Evolutionary conservation across 2,888 invertebrate genomes (phyloP).

Genomic region (Belgica antarctica): DNA sequence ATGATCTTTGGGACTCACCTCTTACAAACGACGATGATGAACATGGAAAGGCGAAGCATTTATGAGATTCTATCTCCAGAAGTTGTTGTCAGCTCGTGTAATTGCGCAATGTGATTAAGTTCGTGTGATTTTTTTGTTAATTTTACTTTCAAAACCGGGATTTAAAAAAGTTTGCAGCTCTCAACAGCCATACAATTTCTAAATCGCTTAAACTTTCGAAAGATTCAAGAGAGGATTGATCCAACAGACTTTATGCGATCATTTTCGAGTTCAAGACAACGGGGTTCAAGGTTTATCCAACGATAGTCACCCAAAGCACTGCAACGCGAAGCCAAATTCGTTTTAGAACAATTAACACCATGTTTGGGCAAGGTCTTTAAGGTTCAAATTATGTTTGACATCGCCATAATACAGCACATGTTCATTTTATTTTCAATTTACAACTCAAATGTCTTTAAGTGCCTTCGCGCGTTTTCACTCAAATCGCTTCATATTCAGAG

Average conservation of each 20-base stretch:
- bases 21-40: conserved; percentile 17
- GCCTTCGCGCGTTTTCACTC: neutral
- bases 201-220: no score
- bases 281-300: conserved; percentile 4
- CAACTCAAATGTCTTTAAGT: neutral
- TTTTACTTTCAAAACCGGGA: no score
- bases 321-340: neutral
- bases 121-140: neutral
- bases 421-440: neutral
- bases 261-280: no score
- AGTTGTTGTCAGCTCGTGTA: neutral
- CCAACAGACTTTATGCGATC: no score
- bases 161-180: no score
- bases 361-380: neutral
- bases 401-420: conserved; percentile 5
- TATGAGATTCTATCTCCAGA: neutral
- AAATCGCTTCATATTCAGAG: conserved; percentile 17
- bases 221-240: no score
- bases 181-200: no score
- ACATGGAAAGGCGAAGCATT: neutral
- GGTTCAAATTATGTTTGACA: conserved; percentile 21
- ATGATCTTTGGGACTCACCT: conserved; percentile 12
- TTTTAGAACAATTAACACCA: neutral
- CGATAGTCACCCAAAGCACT: neutral
- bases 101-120: conserved; percentile 2